Conservation (phyloP, 2,797 vertebrate genomes). For the Zonotrichia albicollis region DNA sequence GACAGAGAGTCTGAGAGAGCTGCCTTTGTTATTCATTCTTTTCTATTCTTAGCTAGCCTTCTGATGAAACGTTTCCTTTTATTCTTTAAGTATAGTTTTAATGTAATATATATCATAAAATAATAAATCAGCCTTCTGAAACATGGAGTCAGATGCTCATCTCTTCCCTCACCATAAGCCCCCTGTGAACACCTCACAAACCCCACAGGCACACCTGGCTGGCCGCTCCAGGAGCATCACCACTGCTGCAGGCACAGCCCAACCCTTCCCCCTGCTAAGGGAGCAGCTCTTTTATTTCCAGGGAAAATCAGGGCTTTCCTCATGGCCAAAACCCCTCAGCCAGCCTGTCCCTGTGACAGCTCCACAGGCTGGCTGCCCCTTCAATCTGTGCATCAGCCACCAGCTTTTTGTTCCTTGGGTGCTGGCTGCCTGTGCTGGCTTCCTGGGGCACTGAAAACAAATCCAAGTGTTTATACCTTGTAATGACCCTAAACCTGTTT, state of each 20-base stretch:
- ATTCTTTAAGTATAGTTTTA: no score
- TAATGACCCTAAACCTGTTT: constrained; percentile 50
- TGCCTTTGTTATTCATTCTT: no score
- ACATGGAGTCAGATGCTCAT: no score
- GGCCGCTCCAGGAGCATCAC: neutral
- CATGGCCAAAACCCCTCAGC: accelerated
- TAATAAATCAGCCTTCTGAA: no score
- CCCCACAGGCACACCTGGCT: accelerated
- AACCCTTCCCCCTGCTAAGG: accelerated
- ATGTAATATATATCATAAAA: no score
- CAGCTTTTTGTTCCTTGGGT: neutral
- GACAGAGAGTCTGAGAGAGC: no score
- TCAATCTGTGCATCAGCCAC: neutral
- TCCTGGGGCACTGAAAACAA: constrained; percentile 29
- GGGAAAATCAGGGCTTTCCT: accelerated
- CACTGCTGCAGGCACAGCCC: neutral
- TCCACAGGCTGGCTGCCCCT: neutral
- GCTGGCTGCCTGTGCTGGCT: neutral
- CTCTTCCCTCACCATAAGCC: no score
- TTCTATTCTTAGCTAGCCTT: no score
- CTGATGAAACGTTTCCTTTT: no score
- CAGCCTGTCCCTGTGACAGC: neutral
- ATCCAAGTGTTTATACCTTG: constrained; percentile 49
- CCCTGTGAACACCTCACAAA: no score
- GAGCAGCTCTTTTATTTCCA: neutral